Evolutionary conservation across 2,113 vertebrate species (phyloP).

Genomic region (Sander lucioperca): DNA sequence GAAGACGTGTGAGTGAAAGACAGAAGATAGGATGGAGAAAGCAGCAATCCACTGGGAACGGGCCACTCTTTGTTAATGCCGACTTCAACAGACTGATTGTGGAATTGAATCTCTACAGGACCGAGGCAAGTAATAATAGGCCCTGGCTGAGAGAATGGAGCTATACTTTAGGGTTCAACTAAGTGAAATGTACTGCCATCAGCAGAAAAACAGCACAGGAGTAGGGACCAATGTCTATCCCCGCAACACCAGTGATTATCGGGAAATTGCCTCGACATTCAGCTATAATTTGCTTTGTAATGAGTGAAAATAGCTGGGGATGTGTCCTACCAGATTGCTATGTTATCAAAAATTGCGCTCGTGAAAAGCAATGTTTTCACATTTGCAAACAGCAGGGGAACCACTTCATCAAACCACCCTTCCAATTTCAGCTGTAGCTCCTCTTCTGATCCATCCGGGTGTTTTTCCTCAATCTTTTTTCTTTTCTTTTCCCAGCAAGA

Average conservation of each 20-base stretch:
- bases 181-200: constrained; percentile 70
- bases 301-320: constrained; percentile 71
- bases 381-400: constrained; percentile 67
- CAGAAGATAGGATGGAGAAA: constrained; percentile 39
- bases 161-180: constrained; percentile 66
- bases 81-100: constrained; percentile 73
- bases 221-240: constrained; percentile 58
- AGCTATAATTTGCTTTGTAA: constrained; percentile 75
- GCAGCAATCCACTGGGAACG: constrained; percentile 50
- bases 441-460: neutral
- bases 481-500: neutral
- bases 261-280: constrained; percentile 77
- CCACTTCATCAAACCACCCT: constrained; percentile 39
- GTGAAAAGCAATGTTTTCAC: constrained; percentile 55
- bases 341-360: constrained; percentile 68
- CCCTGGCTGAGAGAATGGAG: constrained; percentile 59
- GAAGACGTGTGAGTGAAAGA: constrained; percentile 29
- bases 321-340: constrained; percentile 66
- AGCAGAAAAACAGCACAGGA: constrained; percentile 59
- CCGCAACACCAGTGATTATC: constrained; percentile 70
- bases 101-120: constrained; percentile 71
- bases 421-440: constrained; percentile 24
- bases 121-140: constrained; percentile 67
- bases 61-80: constrained; percentile 66
- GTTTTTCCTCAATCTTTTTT: neutral